Evolutionary conservation across 2,888 invertebrate species (phyloP).

Genomic region (Quadriops clusia): DNA sequence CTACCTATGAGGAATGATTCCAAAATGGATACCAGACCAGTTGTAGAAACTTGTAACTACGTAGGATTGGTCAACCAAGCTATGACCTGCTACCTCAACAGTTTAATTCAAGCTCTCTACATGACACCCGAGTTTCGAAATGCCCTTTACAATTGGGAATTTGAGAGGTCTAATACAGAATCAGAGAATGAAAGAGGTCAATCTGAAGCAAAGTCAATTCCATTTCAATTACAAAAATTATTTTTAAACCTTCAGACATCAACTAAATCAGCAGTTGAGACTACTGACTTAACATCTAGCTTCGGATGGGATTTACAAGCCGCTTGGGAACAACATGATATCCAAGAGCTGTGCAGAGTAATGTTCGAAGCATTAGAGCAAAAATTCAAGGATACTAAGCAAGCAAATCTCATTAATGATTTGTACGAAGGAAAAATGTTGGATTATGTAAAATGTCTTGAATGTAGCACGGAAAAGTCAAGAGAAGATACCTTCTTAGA

Average conservation of each 20-base stretch:
- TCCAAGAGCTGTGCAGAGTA: constrained; percentile 78
- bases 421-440: constrained; percentile 68
- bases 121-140: constrained; percentile 91
- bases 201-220: constrained; percentile 63
- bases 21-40: constrained; percentile 9
- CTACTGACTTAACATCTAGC: constrained; percentile 73
- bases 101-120: constrained; percentile 73
- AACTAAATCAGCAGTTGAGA: constrained; percentile 65
- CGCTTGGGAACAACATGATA: constrained; percentile 88
- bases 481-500: constrained; percentile 75
- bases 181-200: no score
- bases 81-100: constrained; percentile 88
- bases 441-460: constrained; percentile 81
- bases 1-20: constrained; percentile 8
- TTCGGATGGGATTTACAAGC: constrained; percentile 86
- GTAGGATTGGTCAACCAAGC: constrained; percentile 81
- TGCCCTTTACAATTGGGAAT: constrained; percentile 75
- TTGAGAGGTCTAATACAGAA: no score
- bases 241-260: constrained; percentile 81
- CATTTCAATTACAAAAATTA: constrained; percentile 74
- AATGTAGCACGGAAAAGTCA: constrained; percentile 72
- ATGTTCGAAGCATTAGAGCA: constrained; percentile 85
- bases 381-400: constrained; percentile 70
- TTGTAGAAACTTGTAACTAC: constrained; percentile 35
- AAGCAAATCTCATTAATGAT: constrained; percentile 69